These are phyloP conservation scores for Sogatella furcifera DNA, from an alignment of 1,140 invertebrate genomes.

Conservation along the genomic window DNA sequence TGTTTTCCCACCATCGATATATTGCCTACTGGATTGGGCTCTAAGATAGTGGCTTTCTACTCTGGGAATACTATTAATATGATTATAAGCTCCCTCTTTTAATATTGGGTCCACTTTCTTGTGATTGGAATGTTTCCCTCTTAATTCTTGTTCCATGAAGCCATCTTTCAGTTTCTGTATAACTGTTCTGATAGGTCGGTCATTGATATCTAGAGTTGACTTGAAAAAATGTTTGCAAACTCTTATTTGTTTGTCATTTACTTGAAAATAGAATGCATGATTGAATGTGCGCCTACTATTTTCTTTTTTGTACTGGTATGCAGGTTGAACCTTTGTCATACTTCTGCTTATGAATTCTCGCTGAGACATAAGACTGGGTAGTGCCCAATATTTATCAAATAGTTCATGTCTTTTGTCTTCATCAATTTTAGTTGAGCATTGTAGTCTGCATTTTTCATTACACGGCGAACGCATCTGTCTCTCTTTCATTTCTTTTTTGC, in stretches of 20 bases:
- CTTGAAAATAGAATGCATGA: background rate
- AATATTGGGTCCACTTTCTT: constrained; percentile 22
- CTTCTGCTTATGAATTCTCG: too few species aligned
- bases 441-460: too few species aligned
- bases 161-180: background rate
- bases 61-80: constrained; percentile 28
- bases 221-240: background rate
- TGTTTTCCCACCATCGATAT: constrained; percentile 28
- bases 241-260: background rate
- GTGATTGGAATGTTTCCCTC: constrained; percentile 19
- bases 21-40: constrained; percentile 24
- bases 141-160: background rate
- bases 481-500: too few species aligned
- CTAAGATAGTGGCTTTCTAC: constrained; percentile 30
- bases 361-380: too few species aligned
- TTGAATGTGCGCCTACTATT: background rate
- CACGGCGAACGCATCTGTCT: too few species aligned
- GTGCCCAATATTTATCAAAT: too few species aligned
- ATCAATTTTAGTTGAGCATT: too few species aligned
- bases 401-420: too few species aligned
- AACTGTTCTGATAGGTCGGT: background rate
- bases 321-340: too few species aligned
- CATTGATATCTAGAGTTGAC: background rate
- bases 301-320: background rate
- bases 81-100: constrained; percentile 24